Base-by-base conservation (phyloP, 2,113 vertebrate genomes). In the Bubo scandiacus region DNA sequence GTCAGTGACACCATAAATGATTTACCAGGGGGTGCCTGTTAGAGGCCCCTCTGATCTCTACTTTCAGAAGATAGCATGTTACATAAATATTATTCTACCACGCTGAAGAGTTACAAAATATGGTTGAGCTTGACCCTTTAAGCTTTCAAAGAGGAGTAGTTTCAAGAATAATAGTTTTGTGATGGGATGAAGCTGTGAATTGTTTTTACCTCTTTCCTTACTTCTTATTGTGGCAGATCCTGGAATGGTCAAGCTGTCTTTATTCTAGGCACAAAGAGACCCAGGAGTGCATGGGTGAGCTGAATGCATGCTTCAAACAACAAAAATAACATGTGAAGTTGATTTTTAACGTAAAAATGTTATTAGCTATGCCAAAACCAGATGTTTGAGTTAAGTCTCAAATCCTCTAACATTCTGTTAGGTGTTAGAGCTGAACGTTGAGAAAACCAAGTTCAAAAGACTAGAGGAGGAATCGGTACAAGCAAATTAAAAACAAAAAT, bases 381-480 rank as follows among this genome's bases (percentile, higher is more conserved):
- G 88, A 96, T 94, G 94, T 84, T 87, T 58, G 59, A 70, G 38
- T 82, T 81, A 73, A 86, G 81, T 79, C 70, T 95, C 45, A 80
- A 89, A 87, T 91, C 70, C 77, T 85, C 25, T 87, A 80, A 89
- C 77, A 80, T 87, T 91, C 91, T 95, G 58, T 87, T 85, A 96
- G 96, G 95, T 96, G 86, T 89, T 92, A 84, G 73, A 85, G 62
- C 36, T 87, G 86, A 94, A 87, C 32, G 8, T 19, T 91, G 74
- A 90, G 65, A 82, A 95, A 93, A 83, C 3, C 36, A 83, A 88
- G 49, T 80, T 92, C 62, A 57, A 57, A 91, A 87, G 54, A 68
- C 59, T 67, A 72, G 51, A 67, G 40, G 23, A 90, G 18, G 45
- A 77, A 58, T 85, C 38, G 49, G 40, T 71, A 61, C 43, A 79